Evolutionary conservation across 2,888 invertebrate genomes (phyloP).

Genomic region (Villa cingulata): DNA sequence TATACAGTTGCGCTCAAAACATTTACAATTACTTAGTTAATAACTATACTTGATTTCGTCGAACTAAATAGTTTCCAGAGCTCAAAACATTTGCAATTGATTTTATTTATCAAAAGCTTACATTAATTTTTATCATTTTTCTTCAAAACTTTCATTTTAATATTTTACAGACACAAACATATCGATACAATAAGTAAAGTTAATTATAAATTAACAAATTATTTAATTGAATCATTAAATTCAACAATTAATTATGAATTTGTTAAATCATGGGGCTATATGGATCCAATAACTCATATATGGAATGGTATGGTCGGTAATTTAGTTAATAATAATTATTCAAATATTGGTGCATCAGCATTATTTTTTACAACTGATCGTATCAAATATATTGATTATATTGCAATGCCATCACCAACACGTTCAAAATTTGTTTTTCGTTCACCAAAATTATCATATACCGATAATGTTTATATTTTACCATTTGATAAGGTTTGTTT

Average conservation of each 20-base stretch:
- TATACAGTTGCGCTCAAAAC: too few relatives aligned
- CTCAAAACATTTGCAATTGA: neutral
- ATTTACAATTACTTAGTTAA: too few relatives aligned
- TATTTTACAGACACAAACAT: conserved; percentile 29
- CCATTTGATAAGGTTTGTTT: conserved; percentile 51
- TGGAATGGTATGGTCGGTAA: conserved; percentile 57
- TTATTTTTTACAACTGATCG: conserved; percentile 50
- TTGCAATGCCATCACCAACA: conserved; percentile 53
- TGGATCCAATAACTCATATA: conserved; percentile 36
- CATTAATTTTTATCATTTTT: conserved; percentile 24
- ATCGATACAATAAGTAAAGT: conserved; percentile 51
- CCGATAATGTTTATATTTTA: conserved; percentile 54
- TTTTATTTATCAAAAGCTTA: conserved; percentile 23
- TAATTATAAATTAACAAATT: conserved; percentile 45
- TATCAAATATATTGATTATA: conserved; percentile 47
- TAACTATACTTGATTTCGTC: too few relatives aligned
- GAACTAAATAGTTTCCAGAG: too few relatives aligned
- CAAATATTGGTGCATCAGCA: conserved; percentile 51
- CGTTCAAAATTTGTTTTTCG: conserved; percentile 57
- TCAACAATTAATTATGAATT: conserved; percentile 41
- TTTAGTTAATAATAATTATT: conserved; percentile 41
- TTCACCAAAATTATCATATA: conserved; percentile 56
- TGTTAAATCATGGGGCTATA: conserved; percentile 49
- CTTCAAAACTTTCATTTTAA: too few relatives aligned
- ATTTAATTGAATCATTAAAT: conserved; percentile 44